phyloP scores from a whole-genome alignment of 1,140 invertebrate genomes.

The Cryptotermes secundus region DNA sequence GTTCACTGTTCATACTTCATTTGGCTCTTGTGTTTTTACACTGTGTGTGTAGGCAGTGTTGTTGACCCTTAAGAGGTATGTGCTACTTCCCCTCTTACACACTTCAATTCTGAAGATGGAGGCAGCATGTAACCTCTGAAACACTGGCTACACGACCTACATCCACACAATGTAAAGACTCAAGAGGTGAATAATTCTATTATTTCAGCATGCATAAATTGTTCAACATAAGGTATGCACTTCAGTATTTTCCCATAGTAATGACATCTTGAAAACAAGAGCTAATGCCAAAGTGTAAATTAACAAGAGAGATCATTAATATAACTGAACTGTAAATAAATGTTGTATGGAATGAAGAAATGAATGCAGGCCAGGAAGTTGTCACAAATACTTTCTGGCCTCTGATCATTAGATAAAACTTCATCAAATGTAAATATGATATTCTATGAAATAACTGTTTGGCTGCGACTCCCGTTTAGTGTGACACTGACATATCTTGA shows the following conservation, averaged over 20 bases:
- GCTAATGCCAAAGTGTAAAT: neutral
- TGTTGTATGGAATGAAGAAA: neutral
- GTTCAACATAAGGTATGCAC: neutral
- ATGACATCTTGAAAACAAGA: conserved; percentile 3
- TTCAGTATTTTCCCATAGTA: conserved; percentile 12
- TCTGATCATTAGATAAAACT: neutral
- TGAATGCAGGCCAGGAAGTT: neutral
- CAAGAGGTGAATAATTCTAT: too few relatives aligned
- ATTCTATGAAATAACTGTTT: conserved; percentile 26
- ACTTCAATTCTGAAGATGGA: too few relatives aligned
- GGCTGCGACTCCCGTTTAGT: conserved; percentile 22
- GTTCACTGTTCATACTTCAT: too few relatives aligned
- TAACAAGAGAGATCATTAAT: neutral
- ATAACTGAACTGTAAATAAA: conserved; percentile 9
- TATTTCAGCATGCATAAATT: neutral
- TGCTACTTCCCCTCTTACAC: too few relatives aligned
- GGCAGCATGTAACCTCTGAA: too few relatives aligned
- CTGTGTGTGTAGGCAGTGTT: too few relatives aligned
- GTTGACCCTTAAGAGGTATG: too few relatives aligned
- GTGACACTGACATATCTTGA: conserved; percentile 28
- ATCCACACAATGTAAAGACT: too few relatives aligned
- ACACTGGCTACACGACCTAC: too few relatives aligned
- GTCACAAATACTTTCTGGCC: neutral
- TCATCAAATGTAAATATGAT: conserved; percentile 24
- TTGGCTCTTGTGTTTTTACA: too few relatives aligned